phyloP scores from a whole-genome alignment of 2,113 vertebrate genomes.

The Pleuronectes platessa region DNA sequence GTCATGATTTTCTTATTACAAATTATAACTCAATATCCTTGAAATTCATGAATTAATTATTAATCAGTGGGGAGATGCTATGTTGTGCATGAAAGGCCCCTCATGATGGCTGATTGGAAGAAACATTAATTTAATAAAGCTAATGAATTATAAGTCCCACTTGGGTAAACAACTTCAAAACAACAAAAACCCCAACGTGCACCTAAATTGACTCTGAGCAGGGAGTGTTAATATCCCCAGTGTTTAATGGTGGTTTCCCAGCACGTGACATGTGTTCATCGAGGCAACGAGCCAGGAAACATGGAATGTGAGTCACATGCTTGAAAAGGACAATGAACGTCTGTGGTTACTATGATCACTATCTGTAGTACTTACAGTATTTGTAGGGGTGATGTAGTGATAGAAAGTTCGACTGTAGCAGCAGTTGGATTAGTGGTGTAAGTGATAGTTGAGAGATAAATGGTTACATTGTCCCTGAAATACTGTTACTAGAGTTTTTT shows the following conservation, averaged over 20 bases:
- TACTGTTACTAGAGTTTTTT: no score
- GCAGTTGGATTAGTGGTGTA: no score
- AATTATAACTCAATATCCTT: neutral
- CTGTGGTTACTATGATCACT: no score
- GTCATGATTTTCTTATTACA: no score
- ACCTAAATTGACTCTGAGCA: conserved; percentile 13
- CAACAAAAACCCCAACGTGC: conserved; percentile 13
- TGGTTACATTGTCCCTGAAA: no score
- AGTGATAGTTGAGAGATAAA: no score
- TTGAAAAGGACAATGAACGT: neutral
- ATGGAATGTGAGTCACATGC: neutral
- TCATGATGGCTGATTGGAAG: neutral
- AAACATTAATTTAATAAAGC: conserved; percentile 39
- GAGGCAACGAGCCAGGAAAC: no score
- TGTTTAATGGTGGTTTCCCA: conserved; percentile 43
- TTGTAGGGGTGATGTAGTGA: no score
- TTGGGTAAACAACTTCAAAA: conserved; percentile 16
- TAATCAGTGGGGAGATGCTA: neutral
- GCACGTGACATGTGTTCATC: neutral
- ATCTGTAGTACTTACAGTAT: no score
- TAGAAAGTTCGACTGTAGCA: no score
- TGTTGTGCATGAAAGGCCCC: neutral
- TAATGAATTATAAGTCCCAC: conserved; percentile 41
- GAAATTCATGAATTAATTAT: neutral
- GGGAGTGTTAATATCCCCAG: conserved; percentile 39